phyloP scores from a whole-genome alignment of 1,140 invertebrate genomes.

The Aleiodes sp. region DNA sequence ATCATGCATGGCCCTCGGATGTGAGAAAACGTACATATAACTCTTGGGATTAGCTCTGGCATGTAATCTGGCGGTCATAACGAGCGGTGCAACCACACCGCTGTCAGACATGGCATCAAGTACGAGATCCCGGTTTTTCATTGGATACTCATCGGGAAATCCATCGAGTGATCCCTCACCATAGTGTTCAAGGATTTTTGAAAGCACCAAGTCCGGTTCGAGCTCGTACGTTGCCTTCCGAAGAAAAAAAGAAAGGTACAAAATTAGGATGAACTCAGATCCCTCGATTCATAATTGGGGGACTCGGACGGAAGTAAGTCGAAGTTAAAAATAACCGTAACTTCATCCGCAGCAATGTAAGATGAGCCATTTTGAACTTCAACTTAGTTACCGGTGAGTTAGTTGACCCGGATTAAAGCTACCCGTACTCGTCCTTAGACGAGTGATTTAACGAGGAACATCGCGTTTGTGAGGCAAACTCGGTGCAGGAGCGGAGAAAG shows the following conservation, averaged over 20 bases:
- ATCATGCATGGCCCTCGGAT: slow-evolving; percentile 65
- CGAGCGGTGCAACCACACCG: slow-evolving; percentile 77
- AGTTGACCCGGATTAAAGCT: too few species aligned
- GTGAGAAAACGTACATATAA: slow-evolving; percentile 90
- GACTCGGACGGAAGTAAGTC: too few species aligned
- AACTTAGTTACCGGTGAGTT: too few species aligned
- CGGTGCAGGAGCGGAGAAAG: too few species aligned
- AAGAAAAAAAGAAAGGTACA: not conserved
- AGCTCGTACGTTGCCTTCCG: slow-evolving; percentile 61
- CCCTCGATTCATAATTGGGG: too few species aligned
- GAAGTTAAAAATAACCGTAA: too few species aligned
- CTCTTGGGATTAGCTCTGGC: slow-evolving; percentile 76
- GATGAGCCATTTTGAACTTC: too few species aligned
- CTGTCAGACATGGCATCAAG: slow-evolving; percentile 90
- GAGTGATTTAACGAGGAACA: too few species aligned
- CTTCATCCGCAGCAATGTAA: too few species aligned
- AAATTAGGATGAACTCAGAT: not conserved
- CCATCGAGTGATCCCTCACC: slow-evolving; percentile 43
- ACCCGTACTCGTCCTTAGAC: too few species aligned
- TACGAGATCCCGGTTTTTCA: slow-evolving; percentile 77
- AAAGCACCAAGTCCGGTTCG: slow-evolving; percentile 71
- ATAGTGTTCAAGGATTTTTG: slow-evolving; percentile 71
- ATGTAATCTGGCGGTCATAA: slow-evolving; percentile 78
- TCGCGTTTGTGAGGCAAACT: too few species aligned
- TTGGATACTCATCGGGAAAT: slow-evolving; percentile 46